These are phyloP conservation scores for Progne subis DNA, from an alignment of 2,113 vertebrate genomes.

Conservation along the genomic window DNA sequence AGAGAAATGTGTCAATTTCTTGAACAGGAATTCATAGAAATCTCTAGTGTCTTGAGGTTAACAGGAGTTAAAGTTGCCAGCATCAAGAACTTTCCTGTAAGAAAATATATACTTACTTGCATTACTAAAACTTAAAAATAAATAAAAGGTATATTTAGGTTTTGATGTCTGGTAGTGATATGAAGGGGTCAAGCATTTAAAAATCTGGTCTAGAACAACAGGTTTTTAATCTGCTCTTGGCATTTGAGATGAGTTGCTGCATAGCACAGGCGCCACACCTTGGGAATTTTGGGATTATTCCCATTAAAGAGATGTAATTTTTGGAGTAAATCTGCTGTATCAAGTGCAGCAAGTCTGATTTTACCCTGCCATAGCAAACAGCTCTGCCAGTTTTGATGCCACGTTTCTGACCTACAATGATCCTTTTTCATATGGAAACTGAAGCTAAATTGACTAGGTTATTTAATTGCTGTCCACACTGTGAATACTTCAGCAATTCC, in stretches of 20 bases:
- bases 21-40: neutral
- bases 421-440: neutral
- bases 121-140: neutral
- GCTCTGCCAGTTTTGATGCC: neutral
- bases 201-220: neutral
- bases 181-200: neutral
- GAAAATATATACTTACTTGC: neutral
- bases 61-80: neutral
- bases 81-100: neutral
- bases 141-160: neutral
- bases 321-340: neutral
- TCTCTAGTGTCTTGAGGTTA: neutral
- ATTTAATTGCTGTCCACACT: neutral
- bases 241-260: neutral
- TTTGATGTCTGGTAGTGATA: neutral
- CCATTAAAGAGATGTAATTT: neutral
- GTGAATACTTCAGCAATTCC: neutral
- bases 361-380: neutral
- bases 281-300: neutral
- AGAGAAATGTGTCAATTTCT: neutral
- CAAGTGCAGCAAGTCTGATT: neutral
- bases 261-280: neutral
- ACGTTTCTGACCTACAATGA: neutral
- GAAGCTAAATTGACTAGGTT: neutral
- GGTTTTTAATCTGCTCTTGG: neutral